Percentiles rank a stretch among this genome's conserved stretches.
Evolutionary conservation across 2,888 invertebrate species (phyloP).

Genomic region (Drosophila paranaensis): DNA sequence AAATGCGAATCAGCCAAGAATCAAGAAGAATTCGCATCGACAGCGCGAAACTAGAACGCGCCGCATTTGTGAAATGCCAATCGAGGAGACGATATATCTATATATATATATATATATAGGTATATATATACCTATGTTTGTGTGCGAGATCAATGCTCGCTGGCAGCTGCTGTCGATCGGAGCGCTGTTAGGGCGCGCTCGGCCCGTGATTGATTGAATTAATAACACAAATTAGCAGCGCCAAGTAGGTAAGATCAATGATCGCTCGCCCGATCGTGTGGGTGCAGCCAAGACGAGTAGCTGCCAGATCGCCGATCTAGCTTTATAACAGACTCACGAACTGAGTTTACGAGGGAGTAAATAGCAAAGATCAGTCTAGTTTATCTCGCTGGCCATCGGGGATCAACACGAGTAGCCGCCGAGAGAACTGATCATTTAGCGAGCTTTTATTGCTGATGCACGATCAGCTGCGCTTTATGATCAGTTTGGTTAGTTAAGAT

Average conservation of each 20-base stretch:
- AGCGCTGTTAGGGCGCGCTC: conserved; percentile 69
- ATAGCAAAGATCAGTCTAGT: neutral
- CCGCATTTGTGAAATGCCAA: conserved; percentile 77
- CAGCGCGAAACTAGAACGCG: conserved; percentile 69
- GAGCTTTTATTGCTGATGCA: neutral
- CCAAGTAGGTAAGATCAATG: conserved; percentile 79
- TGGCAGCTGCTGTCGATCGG: conserved; percentile 69
- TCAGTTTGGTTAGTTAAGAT: neutral
- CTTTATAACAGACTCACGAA: neutral
- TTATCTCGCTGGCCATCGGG: conserved; percentile 20
- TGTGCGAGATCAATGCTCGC: conserved; percentile 70
- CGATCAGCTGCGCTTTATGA: neutral
- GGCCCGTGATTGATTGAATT: conserved; percentile 77
- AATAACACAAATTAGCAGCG: conserved; percentile 78
- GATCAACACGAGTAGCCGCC: conserved; percentile 1
- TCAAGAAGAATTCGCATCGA: conserved; percentile 45
- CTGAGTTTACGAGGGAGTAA: neutral
- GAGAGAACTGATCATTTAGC: neutral
- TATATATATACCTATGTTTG: conserved; percentile 1
- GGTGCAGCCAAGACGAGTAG: conserved; percentile 26
- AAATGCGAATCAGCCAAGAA: conserved; percentile 62
- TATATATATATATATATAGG: conserved; percentile 4
- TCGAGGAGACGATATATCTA: conserved; percentile 21
- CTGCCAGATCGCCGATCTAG: conserved; percentile 7
- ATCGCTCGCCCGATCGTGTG: conserved; percentile 48